Base-by-base conservation (phyloP, 1,140 invertebrate genomes). In the Anoplolepis gracilipes region DNA sequence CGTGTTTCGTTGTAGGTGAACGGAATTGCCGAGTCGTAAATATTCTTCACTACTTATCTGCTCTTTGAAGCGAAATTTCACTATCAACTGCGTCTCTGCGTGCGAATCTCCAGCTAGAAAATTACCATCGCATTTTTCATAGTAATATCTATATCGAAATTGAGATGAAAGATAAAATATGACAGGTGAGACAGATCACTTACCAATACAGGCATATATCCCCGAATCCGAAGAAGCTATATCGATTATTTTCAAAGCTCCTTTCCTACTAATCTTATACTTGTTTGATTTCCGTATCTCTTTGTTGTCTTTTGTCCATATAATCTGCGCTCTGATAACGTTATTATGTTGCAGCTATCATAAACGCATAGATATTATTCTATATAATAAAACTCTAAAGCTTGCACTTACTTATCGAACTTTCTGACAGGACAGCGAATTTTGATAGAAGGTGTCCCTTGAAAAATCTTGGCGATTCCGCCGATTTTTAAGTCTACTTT, bases 391-490 rank as follows among this genome's bases (percentile, higher is more conserved):
- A 11, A 53, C 1, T 8, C n/a, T 10, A 49, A 19, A 49, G 49
- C 22, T n/a, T 25, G 11, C 13, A 64, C 92, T 92, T 90, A 96
- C 96, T 97, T 92, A 96, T 98, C 92, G 95, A 97, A 96, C 96
- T 97, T 96, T 91, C 98, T 98, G 8, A 98, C 98, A 0, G 98
- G 98, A 92, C 98, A 99, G 92, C 98, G 97, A 85, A 99, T 98
- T 94, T 98, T 98, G 64, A 99, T 96, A 90, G 97, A 97, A 2
- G 91, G 85, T 0, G 98, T 98, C 55, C 98, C 98, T 88, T 97
- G 96, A 94, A 97, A 98, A 46, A 99, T 97, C 0, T 97, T 97
- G 0, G 98, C 98, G 7, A 96, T 96, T 0, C 98, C 98, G 0
- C 98, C 98, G 8, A 99, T 97, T 93, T 97, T 98, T 0, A 98